A percentile compares a stretch with the other conserved stretches of the same genome.
These are phyloP conservation scores for Triops cancriformis DNA, from an alignment of 1,140 invertebrate species.

Conservation along the genomic window DNA sequence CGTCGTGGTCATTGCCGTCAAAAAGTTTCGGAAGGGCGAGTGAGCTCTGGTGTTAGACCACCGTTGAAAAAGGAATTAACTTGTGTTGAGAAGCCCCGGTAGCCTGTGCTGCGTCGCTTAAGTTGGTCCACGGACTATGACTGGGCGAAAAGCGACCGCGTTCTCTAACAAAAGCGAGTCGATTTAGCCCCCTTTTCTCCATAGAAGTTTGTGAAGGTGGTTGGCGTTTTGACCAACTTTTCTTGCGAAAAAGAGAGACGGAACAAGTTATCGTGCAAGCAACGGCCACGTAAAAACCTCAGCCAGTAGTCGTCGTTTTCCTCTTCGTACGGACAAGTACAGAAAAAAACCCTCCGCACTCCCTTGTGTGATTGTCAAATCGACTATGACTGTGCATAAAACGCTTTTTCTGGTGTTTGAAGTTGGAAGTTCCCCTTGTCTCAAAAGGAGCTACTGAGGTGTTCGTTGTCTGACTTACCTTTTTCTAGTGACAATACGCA, in stretches of 20 bases:
- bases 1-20: no score
- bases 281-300: background rate
- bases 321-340: background rate
- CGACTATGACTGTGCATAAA: no score
- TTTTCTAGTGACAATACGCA: no score
- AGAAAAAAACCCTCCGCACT: background rate
- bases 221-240: background rate
- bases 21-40: no score
- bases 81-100: background rate
- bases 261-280: background rate
- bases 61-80: no score
- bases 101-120: background rate
- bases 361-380: background rate
- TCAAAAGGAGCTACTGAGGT: no score
- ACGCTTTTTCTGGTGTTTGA: no score
- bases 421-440: no score
- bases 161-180: background rate
- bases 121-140: background rate
- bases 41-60: no score
- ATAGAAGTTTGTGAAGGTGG: background rate
- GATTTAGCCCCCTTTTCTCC: background rate
- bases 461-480: no score
- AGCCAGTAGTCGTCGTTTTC: background rate
- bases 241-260: background rate
- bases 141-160: background rate